phyloP scores from a whole-genome alignment of 1,140 invertebrate species.

The Cataglyphis hispanica region DNA sequence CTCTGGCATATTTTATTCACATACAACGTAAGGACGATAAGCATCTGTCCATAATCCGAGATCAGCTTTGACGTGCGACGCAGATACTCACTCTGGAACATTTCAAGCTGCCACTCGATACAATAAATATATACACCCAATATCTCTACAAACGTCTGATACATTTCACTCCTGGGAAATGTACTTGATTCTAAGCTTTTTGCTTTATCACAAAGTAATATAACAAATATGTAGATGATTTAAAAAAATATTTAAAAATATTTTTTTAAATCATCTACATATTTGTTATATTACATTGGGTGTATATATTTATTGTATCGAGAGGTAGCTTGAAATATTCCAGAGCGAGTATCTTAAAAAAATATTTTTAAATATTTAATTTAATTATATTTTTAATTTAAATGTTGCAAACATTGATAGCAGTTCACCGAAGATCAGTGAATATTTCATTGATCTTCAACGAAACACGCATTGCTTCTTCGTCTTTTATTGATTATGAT shows the following conservation, averaged over 20 bases:
- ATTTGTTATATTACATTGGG: too few relatives aligned
- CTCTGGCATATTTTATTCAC: constrained; percentile 11
- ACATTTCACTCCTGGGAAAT: background rate
- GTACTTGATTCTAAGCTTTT: background rate
- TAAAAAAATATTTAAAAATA: too few relatives aligned
- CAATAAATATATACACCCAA: background rate
- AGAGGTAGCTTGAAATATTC: constrained; percentile 11
- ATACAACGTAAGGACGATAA: constrained; percentile 11
- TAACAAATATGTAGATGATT: background rate
- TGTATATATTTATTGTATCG: constrained; percentile 13
- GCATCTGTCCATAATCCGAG: constrained; percentile 42
- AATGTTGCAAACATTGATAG: too few relatives aligned
- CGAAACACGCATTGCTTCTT: too few relatives aligned
- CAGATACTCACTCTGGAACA: background rate
- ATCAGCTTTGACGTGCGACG: constrained; percentile 48
- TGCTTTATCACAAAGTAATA: background rate
- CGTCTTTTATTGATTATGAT: too few relatives aligned
- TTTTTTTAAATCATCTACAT: too few relatives aligned
- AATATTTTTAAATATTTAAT: background rate
- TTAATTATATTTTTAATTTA: background rate
- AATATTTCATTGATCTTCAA: too few relatives aligned
- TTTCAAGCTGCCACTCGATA: constrained; percentile 26
- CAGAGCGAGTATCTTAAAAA: background rate
- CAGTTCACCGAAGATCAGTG: too few relatives aligned
- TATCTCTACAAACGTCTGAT: background rate